Conservation (phyloP, 2,797 vertebrate genomes). For the Chaetodon trifasciatus region DNA sequence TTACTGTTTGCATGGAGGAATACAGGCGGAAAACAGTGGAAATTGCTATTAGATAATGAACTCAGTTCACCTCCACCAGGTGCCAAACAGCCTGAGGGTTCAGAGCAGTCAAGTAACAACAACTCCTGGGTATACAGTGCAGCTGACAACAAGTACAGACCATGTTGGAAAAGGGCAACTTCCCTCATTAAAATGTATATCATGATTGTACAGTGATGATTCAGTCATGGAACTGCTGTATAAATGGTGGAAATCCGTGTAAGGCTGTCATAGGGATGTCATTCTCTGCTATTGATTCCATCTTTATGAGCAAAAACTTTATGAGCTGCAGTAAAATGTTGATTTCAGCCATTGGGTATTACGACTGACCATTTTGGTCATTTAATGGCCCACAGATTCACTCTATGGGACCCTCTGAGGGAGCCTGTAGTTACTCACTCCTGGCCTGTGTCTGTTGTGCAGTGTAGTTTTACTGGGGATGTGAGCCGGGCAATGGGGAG, state of each 20-base stretch:
- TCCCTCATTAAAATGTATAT: slow-evolving; percentile 74
- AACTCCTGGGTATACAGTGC: slow-evolving; percentile 75
- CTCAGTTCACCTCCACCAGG: slow-evolving; percentile 70
- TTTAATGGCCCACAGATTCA: slow-evolving; percentile 73
- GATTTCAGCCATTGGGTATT: slow-evolving; percentile 74
- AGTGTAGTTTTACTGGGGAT: slow-evolving; percentile 61
- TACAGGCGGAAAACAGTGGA: slow-evolving; percentile 59
- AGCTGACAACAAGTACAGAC: slow-evolving; percentile 68
- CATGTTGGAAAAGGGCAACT: slow-evolving; percentile 64
- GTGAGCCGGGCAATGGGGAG: slow-evolving; percentile 56
- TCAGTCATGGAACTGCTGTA: slow-evolving; percentile 54
- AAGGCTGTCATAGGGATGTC: slow-evolving; percentile 57
- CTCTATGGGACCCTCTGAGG: slow-evolving; percentile 58
- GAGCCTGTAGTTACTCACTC: slow-evolving; percentile 51
- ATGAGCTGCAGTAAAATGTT: slow-evolving; percentile 74
- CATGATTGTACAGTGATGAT: slow-evolving; percentile 56
- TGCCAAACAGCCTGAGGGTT: slow-evolving; percentile 79
- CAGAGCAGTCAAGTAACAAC: slow-evolving; percentile 79
- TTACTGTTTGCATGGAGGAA: slow-evolving; percentile 66
- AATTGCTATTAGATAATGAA: slow-evolving; percentile 81
- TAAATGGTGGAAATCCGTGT: slow-evolving; percentile 60
- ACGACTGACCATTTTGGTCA: slow-evolving; percentile 72
- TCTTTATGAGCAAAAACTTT: slow-evolving; percentile 72
- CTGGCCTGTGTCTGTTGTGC: slow-evolving; percentile 55
- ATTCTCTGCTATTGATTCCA: slow-evolving; percentile 68